Evolutionary conservation across 2,888 invertebrate genomes (phyloP).

Genomic region (Catocala fraxini): DNA sequence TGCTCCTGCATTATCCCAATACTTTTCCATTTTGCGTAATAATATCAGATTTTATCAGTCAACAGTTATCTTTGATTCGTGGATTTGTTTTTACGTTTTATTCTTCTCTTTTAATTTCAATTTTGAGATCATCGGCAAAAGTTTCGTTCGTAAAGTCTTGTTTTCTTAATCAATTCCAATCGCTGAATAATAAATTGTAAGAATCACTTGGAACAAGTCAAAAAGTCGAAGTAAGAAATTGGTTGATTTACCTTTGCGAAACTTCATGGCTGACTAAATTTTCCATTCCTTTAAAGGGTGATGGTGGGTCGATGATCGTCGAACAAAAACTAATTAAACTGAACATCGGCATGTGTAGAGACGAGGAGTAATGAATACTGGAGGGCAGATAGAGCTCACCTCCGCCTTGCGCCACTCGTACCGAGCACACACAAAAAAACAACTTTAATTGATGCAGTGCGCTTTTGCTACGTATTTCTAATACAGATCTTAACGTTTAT

Average conservation of each 20-base stretch:
- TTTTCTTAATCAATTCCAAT: slow-evolving; percentile 24
- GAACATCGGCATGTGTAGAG: slow-evolving; percentile 77
- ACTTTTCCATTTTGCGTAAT: slow-evolving; percentile 23
- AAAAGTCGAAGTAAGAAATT: slow-evolving; percentile 36
- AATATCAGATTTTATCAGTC: slow-evolving; percentile 9
- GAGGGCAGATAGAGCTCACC: slow-evolving; percentile 55
- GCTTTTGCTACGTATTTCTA: slow-evolving; percentile 63
- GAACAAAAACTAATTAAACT: slow-evolving; percentile 82
- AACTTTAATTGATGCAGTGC: slow-evolving; percentile 74
- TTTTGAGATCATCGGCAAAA: slow-evolving; percentile 15
- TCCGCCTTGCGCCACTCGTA: slow-evolving; percentile 45
- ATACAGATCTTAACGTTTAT: slow-evolving; percentile 64
- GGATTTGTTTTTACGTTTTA: slow-evolving; percentile 5
- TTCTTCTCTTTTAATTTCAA: slow-evolving; percentile 13
- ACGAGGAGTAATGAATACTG: slow-evolving; percentile 75
- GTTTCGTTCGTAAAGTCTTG: slow-evolving; percentile 14
- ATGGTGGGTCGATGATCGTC: slow-evolving; percentile 61
- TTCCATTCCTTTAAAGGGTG: slow-evolving; percentile 60
- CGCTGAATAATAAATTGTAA: slow-evolving; percentile 21
- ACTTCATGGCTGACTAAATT: slow-evolving; percentile 45
- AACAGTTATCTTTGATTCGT: slow-evolving; percentile 10
- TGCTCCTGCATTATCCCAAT: slow-evolving; percentile 23
- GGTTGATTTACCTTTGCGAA: slow-evolving; percentile 35
- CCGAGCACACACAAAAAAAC: slow-evolving; percentile 62
- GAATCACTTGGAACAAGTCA: slow-evolving; percentile 25